Base-by-base conservation (phyloP, 2,113 vertebrate genomes). In the Tamias sibiricus region DNA sequence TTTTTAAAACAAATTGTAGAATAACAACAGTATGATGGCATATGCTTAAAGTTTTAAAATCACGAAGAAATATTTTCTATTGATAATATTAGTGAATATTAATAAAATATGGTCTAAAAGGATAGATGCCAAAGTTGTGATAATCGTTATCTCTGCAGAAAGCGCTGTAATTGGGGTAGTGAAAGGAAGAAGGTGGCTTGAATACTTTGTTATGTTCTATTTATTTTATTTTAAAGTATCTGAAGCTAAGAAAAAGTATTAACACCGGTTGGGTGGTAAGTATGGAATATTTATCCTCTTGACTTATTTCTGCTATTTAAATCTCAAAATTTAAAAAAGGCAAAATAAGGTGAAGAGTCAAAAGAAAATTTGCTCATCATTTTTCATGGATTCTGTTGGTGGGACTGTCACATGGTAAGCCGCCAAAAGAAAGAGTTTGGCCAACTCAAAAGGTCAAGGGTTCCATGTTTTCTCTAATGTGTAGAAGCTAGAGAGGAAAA, bases 241-340 rank as follows among this genome's bases (percentile, higher is more conserved):
- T 49, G 52, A 91, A 68, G 35, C 35, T 42, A 87, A 76, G 83
- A 40, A 79, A 54, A 59, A 28, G 17, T 32, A 10, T 75, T 82
- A 71, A 57, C 37, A 32, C 12, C 74, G 44, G 17, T 74, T 47
- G 17, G 7, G 28, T 84, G n/a, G 26, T 35, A 88, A 84, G 13
- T 80, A 77, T 66, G 79, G 77, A n/a, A 79, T 20, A 14, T 71
- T 47, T 80, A 74, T 49, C 74, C 4, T 54, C 26, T 69, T 30
- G 54, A 42, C 14, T 62, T 52, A 69, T 81, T 2, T 28, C 77
- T 80, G 8, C 69, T 62, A 69, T n/a, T 94, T 89, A 74, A 83
- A 95, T 88, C 88, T 95, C 52, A 68, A 52, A 82, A 32, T 79
- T 37, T n/a, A n/a, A 80, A 82, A 77, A n/a, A 62, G 62, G 37